phyloP scores from a whole-genome alignment of 2,113 vertebrate genomes.

The Brachypteracias leptosomus region DNA sequence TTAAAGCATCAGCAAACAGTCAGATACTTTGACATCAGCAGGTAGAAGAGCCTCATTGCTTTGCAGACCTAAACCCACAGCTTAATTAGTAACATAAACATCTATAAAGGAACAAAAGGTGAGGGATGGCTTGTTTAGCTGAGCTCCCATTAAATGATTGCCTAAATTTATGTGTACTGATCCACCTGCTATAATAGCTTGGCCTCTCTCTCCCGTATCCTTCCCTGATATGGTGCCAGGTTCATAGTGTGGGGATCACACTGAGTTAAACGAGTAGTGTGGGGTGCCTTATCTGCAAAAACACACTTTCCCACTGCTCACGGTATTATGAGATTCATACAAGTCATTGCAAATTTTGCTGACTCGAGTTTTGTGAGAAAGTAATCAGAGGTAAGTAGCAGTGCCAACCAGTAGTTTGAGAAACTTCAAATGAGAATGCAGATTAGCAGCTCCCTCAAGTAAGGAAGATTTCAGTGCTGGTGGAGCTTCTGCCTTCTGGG shows the following conservation, averaged over 20 bases:
- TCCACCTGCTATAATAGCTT: not conserved
- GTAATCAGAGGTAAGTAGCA: not conserved
- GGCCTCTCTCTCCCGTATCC: not conserved
- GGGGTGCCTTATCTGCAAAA: constrained; percentile 2
- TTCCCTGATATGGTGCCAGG: not conserved
- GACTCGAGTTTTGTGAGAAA: not conserved
- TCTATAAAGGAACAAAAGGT: constrained; percentile 42
- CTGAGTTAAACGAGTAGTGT: not conserved
- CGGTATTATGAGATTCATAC: not conserved
- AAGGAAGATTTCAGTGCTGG: not conserved
- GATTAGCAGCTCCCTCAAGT: not conserved
- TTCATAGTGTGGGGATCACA: not conserved
- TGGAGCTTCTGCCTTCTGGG: not conserved
- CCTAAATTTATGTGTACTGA: not conserved
- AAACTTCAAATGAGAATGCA: not conserved
- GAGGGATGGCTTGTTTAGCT: constrained; percentile 33
- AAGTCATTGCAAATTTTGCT: not conserved
- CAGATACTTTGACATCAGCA: constrained; percentile 45
- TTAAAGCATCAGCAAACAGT: constrained; percentile 4
- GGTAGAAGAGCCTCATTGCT: constrained; percentile 42
- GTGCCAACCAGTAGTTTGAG: not conserved
- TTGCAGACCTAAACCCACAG: constrained; percentile 30
- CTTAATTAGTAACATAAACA: constrained; percentile 64
- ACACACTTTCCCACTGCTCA: not conserved
- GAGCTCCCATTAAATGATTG: not conserved